Base-by-base conservation (phyloP, 2,888 invertebrate genomes). In the Fragum whitleyi region DNA sequence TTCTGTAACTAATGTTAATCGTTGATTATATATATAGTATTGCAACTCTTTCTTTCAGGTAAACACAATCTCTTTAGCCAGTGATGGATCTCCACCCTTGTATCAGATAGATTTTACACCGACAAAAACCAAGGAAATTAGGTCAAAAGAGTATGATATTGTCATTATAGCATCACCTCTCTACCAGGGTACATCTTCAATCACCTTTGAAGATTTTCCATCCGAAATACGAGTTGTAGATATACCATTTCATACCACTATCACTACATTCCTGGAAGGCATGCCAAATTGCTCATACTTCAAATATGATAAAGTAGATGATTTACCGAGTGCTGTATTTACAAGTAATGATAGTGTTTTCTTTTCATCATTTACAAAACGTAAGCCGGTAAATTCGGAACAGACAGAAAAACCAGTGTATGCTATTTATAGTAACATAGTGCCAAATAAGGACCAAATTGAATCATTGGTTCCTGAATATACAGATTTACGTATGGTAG, bases 141-240 rank as follows among this genome's bases (percentile, higher is more conserved):
- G 84, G 19, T 81, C 81, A 9, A 86, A 86, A 51, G 90, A 90
- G 76, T 96, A 95, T 87, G 95, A 96, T 87, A 94, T 95, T 76
- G 95, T 96, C 1, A 94, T 96, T 59, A 83, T 96, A 23, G 96
- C 96, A 21, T 91, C 95, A 36, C 96, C 96, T 0, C 91, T 95
- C 51, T 90, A 94, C 74, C 72, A 83, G 36, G 81, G 80, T 32
- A 47, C 84, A 93, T 53, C 90, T 87, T 89, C 91, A 16, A 95
- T 96, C 26, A 86, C 92, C 67, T 95, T 96, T 89, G 92, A 92
- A 67, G 94, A 93, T 67, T 94, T 95, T 92, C 90, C 92, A 19
- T 79, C 73, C 16, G 83, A 86, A 5, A 81, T 91, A 21, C 59
- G 77, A 42, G 83, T 86, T 28, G 86, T 89, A 2, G 71, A 87